Conservation (phyloP, 2,888 invertebrate genomes). For the Luperina testacea region DNA sequence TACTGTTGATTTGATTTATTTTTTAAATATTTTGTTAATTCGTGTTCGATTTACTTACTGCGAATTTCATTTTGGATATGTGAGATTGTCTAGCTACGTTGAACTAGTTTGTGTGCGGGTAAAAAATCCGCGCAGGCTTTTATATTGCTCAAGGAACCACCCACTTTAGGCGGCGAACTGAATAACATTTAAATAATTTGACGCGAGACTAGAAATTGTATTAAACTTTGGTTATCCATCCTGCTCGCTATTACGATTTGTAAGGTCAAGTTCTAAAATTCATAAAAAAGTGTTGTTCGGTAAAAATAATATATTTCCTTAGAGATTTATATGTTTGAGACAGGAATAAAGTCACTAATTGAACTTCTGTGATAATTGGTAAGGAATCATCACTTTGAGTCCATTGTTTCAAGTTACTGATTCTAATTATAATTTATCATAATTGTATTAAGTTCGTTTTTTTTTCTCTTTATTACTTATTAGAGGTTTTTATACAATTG, state of each 20-base stretch:
- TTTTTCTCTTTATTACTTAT: too few species aligned
- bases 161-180: conserved; percentile 82
- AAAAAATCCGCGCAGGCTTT: conserved; percentile 85
- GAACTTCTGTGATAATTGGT: background rate
- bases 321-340: background rate
- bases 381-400: background rate
- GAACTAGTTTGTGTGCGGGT: conserved; percentile 86
- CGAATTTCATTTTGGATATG: conserved; percentile 80
- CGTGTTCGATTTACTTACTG: conserved; percentile 76
- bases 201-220: conserved; percentile 74
- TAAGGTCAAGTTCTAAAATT: conserved; percentile 63
- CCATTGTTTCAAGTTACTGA: background rate
- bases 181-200: conserved; percentile 86
- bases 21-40: conserved; percentile 38
- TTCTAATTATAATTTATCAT: background rate
- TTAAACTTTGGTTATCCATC: conserved; percentile 72
- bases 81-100: conserved; percentile 79
- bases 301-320: conserved; percentile 3
- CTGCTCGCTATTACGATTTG: conserved; percentile 60
- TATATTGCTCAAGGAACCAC: conserved; percentile 84
- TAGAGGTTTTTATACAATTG: too few species aligned
- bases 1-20: conserved; percentile 11
- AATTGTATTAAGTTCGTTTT: background rate
- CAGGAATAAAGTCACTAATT: background rate
- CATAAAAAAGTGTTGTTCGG: conserved; percentile 32